Base-by-base conservation (phyloP, 1,140 invertebrate species). In the Anastatus disparis region DNA sequence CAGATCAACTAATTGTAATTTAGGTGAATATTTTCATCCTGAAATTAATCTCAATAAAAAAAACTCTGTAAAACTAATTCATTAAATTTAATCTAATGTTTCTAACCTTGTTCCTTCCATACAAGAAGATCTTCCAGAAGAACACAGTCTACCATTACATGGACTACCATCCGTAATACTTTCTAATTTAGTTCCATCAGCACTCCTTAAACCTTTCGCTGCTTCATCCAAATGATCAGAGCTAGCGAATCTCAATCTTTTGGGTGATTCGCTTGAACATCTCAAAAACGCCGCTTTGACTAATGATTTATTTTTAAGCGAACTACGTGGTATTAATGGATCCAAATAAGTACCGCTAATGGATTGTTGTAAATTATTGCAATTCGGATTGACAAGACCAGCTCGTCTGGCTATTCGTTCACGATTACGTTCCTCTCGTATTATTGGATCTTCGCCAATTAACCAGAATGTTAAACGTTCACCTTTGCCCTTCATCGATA, bases 381-480 rank as follows among this genome's bases (percentile, higher is more conserved):
- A n/a, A 35, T 35, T 4, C 4, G 10, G 4, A 10, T 4, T 6
- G 4, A 35, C 31, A 10, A 10, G 4, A 35, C 4, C 10, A 4
- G 20, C 86, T 58, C 87, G 72, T 7, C 86, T 75, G 13, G 84
- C 85, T 8, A 86, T 83, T 10, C 90, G 80, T 24, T 89, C 87
- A 13, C 87, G 84, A 27, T 81, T 87, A 0, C 91, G 86, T 3
- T 83, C 79, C 1, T 85, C 82, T 1, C 88, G 85, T 8, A 87
- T 85, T 10, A 84, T 78, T 13, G 87, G 79, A 61, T 95, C 91
- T 79, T 95, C 94, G 0, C 93, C 93, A 10, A 91, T 81, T 27
- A 98, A 79, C 94, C 95, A 98, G 82, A 93, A 97, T 1, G 95
- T 97, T 50, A 91, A 79, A 75, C 94, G 91, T 29, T 94, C 91